Evolutionary conservation across 2,888 invertebrate genomes (phyloP).

Genomic region (Rhagophthalmus giganteus): DNA sequence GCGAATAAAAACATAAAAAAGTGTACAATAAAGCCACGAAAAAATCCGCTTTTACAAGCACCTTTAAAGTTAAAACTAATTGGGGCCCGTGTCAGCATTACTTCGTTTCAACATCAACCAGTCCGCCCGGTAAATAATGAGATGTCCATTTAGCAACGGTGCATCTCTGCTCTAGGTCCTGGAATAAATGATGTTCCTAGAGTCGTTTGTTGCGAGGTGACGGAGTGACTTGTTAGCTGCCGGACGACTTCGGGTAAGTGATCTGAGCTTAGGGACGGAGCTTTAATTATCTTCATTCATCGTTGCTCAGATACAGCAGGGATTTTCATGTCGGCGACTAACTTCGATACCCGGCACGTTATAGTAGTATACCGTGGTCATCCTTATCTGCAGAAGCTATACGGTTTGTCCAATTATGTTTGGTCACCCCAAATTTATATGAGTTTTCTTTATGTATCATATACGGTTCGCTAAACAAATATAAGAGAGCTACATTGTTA

Average conservation of each 20-base stretch:
- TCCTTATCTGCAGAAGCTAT: slow-evolving; percentile 5
- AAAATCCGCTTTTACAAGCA: slow-evolving; percentile 39
- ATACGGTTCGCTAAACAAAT: too few relatives aligned
- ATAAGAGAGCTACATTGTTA: too few relatives aligned
- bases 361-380: too few relatives aligned
- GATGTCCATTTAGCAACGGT: slow-evolving; percentile 45
- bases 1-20: slow-evolving; percentile 38
- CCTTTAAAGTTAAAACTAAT: slow-evolving; percentile 45
- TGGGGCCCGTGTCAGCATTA: slow-evolving; percentile 44
- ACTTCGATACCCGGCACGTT: slow-evolving; percentile 25
- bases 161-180: slow-evolving; percentile 40
- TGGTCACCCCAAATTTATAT: too few relatives aligned
- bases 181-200: slow-evolving; percentile 43
- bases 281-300: slow-evolving; percentile 32
- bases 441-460: too few relatives aligned
- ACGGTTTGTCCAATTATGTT: too few relatives aligned
- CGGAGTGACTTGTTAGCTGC: slow-evolving; percentile 42
- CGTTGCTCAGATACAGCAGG: slow-evolving; percentile 27
- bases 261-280: slow-evolving; percentile 31
- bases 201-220: slow-evolving; percentile 45
- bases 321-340: slow-evolving; percentile 29
- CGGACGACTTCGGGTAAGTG: slow-evolving; percentile 31
- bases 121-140: slow-evolving; percentile 44
- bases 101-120: slow-evolving; percentile 42
- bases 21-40: slow-evolving; percentile 33